A percentile compares a stretch with the other conserved stretches of the same genome.
These are phyloP conservation scores for Cremastinae sp. DNA, from an alignment of 2,888 invertebrate genomes.

Conservation along the genomic window DNA sequence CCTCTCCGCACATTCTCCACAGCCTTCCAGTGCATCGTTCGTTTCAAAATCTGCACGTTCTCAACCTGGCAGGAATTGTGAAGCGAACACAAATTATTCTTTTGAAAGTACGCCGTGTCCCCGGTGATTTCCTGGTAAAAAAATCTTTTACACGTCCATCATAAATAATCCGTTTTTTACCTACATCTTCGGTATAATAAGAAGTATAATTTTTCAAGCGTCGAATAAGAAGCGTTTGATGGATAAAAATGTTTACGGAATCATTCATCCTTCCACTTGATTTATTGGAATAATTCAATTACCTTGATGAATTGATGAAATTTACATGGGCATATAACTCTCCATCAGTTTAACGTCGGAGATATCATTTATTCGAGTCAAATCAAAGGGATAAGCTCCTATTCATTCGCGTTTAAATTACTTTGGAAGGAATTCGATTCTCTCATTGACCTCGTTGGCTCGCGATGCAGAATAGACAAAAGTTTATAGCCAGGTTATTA, in stretches of 20 bases:
- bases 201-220: constrained; percentile 24
- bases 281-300: too few species aligned
- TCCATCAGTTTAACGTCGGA: not conserved
- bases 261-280: too few species aligned
- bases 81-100: constrained; percentile 55
- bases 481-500: constrained; percentile 33
- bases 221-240: constrained; percentile 41
- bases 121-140: constrained; percentile 6
- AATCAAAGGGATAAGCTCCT: constrained; percentile 10
- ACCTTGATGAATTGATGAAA: too few species aligned
- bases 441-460: constrained; percentile 54
- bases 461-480: constrained; percentile 26
- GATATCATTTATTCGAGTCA: not conserved
- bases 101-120: constrained; percentile 42
- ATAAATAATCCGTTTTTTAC: constrained; percentile 53
- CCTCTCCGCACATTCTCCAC: constrained; percentile 10
- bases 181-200: constrained; percentile 35
- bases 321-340: not conserved
- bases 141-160: constrained; percentile 22
- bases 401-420: constrained; percentile 7
- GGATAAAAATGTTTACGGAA: constrained; percentile 5
- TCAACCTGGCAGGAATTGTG: constrained; percentile 38
- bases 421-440: constrained; percentile 31
- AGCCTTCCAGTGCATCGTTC: constrained; percentile 27
- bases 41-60: constrained; percentile 44